Evolutionary conservation across 2,113 vertebrate genomes (phyloP).

Genomic region (Mirounga angustirostris): DNA sequence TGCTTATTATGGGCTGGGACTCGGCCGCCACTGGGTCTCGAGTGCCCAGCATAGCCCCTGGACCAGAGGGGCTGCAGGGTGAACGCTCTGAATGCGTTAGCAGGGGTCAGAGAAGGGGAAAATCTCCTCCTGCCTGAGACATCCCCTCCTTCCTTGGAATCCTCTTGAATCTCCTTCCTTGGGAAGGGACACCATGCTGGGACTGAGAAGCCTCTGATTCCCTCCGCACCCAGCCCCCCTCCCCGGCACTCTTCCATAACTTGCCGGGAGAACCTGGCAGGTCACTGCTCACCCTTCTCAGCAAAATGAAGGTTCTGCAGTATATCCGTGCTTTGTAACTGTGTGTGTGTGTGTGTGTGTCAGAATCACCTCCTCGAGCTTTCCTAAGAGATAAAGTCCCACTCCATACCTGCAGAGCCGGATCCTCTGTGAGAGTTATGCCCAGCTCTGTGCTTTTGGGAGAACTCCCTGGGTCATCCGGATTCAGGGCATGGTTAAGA

Average conservation of each 20-base stretch:
- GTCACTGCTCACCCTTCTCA: too few species aligned
- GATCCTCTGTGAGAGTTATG: fast-evolving
- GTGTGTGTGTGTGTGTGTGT: not conserved
- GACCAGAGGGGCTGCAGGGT: not conserved
- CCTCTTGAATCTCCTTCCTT: not conserved
- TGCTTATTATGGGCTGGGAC: not conserved
- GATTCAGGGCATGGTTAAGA: not conserved
- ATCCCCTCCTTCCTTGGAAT: not conserved
- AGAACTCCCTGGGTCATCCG: fast-evolving
- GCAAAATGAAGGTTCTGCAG: not conserved
- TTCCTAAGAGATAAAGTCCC: not conserved
- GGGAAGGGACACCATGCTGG: not conserved
- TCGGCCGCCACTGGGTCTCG: not conserved
- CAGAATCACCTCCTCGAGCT: not conserved
- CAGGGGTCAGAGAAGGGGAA: fast-evolving
- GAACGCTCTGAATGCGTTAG: not conserved
- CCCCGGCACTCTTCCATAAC: too few species aligned
- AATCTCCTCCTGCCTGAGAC: not conserved
- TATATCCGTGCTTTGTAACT: not conserved
- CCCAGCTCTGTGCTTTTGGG: not conserved
- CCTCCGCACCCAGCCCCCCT: not conserved
- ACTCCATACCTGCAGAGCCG: not conserved
- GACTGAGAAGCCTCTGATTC: not conserved
- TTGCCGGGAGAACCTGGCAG: not conserved
- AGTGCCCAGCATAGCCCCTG: fast-evolving